These are phyloP conservation scores for Cephus pygmeus DNA, from an alignment of 2,888 invertebrate species.

Conservation along the genomic window DNA sequence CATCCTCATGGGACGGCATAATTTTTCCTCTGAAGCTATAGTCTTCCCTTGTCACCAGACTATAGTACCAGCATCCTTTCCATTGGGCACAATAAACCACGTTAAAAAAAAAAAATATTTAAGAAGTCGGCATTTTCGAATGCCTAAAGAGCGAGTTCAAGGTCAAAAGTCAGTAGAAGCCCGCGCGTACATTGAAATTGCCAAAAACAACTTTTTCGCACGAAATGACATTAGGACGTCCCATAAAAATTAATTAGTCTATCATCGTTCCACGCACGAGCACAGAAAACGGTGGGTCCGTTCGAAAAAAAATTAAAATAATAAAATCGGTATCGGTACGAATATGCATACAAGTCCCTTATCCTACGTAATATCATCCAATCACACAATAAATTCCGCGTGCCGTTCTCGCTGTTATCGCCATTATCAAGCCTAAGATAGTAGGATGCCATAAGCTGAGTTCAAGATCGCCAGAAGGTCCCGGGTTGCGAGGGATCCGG, in stretches of 20 bases:
- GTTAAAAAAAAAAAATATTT: not conserved
- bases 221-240: not conserved
- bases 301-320: not conserved
- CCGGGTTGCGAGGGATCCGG: not conserved
- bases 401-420: not conserved
- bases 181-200: not conserved
- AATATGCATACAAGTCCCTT: not conserved
- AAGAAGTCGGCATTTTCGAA: not conserved
- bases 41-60: not conserved
- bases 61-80: not conserved
- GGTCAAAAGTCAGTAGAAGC: not conserved
- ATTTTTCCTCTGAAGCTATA: not conserved
- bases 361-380: not conserved
- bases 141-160: not conserved
- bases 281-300: not conserved
- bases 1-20: not conserved
- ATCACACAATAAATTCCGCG: not conserved
- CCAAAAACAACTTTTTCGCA: not conserved
- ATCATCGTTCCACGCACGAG: not conserved
- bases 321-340: not conserved
- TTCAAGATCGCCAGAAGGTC: slow-evolving; percentile 3
- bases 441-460: not conserved
- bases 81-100: not conserved
- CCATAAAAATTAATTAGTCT: too few relatives aligned
- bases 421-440: not conserved